Evolutionary conservation across 2,797 vertebrate genomes (phyloP).

Genomic region (Urocyon cinereoargenteus): DNA sequence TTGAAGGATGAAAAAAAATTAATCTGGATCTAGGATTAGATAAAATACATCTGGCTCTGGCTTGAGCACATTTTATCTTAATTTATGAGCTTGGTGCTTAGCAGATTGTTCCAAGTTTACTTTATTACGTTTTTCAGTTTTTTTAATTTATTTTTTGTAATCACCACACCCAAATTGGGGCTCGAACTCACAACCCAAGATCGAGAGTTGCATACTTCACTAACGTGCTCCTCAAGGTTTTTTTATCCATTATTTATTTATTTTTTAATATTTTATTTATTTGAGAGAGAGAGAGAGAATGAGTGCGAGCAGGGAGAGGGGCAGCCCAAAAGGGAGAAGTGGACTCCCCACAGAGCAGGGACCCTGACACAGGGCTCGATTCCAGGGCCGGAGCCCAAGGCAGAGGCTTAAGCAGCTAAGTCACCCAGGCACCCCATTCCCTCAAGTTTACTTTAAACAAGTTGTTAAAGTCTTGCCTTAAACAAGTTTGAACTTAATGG

Average conservation of each 20-base stretch:
- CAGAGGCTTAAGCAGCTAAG: not conserved
- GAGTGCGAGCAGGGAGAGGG: rapidly evolving
- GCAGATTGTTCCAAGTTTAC: not conserved
- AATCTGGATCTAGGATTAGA: not conserved
- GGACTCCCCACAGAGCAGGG: not conserved
- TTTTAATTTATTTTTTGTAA: not conserved
- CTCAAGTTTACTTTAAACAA: slow-evolving; percentile 42
- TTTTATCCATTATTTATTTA: not conserved
- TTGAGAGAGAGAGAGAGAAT: not conserved
- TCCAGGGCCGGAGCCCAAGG: not conserved
- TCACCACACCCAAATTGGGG: not conserved
- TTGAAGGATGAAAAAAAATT: slow-evolving; percentile 3
- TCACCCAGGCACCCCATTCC: not conserved
- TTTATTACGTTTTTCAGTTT: not conserved
- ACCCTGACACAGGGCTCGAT: not conserved
- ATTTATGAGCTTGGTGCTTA: not conserved
- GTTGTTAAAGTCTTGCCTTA: slow-evolving; percentile 24
- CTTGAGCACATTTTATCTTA: slow-evolving; percentile 33
- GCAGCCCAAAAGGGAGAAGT: not conserved
- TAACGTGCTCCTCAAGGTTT: not conserved
- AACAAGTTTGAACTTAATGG: slow-evolving; percentile 25
- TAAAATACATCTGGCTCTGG: not conserved
- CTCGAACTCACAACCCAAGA: not conserved
- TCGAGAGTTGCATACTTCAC: not conserved
- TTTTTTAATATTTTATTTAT: not conserved